phyloP scores from a whole-genome alignment of 1,140 invertebrate genomes.

The Holcopasites calliopsidis region DNA sequence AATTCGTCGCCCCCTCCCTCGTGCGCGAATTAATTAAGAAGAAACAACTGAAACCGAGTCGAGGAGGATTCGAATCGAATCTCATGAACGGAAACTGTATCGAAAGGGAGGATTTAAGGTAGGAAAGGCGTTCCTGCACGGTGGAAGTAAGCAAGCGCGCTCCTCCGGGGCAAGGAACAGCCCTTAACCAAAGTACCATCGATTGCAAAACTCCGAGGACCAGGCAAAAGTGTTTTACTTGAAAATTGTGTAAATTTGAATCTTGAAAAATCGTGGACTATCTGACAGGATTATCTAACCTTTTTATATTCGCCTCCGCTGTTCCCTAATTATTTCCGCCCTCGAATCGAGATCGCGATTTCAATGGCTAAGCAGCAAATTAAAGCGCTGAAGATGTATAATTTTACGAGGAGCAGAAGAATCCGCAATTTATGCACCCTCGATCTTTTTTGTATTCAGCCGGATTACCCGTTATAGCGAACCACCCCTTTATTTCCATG shows the following conservation, averaged over 20 bases:
- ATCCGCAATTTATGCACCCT: conserved; percentile 7
- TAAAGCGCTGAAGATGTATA: background rate
- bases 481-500: conserved; percentile 10
- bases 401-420: background rate
- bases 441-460: background rate
- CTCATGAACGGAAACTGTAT: background rate
- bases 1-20: conserved; percentile 7
- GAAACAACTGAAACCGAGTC: conserved; percentile 21
- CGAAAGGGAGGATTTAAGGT: conserved; percentile 18
- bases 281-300: background rate
- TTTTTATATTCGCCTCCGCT: background rate
- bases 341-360: background rate
- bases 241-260: conserved; percentile 41
- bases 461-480: background rate
- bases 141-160: conserved; percentile 9
- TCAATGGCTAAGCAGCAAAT: background rate
- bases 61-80: conserved; percentile 22
- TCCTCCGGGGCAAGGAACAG: conserved; percentile 24
- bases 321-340: background rate
- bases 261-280: background rate
- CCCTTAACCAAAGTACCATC: conserved; percentile 47
- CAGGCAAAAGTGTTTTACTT: conserved; percentile 54
- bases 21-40: conserved; percentile 42
- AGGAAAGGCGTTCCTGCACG: too few species aligned
- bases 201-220: conserved; percentile 36